Base-by-base conservation (phyloP, 2,888 invertebrate species). In the Brenthis ino region DNA sequence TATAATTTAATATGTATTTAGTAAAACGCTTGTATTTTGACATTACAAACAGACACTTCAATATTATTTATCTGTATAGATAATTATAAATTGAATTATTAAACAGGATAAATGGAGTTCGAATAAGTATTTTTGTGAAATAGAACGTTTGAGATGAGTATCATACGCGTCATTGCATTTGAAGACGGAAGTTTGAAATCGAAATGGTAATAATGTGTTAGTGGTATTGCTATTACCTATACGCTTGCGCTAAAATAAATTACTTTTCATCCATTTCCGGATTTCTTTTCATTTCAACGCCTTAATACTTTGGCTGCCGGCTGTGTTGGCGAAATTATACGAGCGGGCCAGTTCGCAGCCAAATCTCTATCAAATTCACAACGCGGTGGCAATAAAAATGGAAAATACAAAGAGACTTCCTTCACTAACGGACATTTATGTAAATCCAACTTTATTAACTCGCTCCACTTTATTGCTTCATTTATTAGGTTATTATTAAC, bases 361-460 rank as follows among this genome's bases (percentile, higher is more conserved):
- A 88, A 89, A 87, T 86, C 86, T 87, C 86, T 88, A 88, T 89
- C 86, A 87, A 88, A 87, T 84, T 86, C 84, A 81, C 85, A 79
- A 82, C 79, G 81, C 82, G 82, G 77, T 79, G 82, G 85, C 85
- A 88, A 88, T 89, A 89, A 89, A 89, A 89, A 89, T 89, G 76
- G 85, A 85, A 89, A 88, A 89, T 87, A 69, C 69, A 87, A 88
- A 87, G 85, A 82, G 77, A 80, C 80, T 82, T 86, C 85, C 61
- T 61, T 57, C 57, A 68, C 69, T 65, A 61, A 65, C 65, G 60
- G 68, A 69, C 68, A 86, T 88, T 88, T 86, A 87, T 87, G 82
- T 81, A 81, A 82, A 78, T 78, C 79, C 80, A 79, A 79, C 81
- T 80, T 82, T 86, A 88, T 85, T 87, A 86, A 83, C 81, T 81